Evolutionary conservation across 2,888 invertebrate genomes (phyloP).

Genomic region (Cephus spinipes): DNA sequence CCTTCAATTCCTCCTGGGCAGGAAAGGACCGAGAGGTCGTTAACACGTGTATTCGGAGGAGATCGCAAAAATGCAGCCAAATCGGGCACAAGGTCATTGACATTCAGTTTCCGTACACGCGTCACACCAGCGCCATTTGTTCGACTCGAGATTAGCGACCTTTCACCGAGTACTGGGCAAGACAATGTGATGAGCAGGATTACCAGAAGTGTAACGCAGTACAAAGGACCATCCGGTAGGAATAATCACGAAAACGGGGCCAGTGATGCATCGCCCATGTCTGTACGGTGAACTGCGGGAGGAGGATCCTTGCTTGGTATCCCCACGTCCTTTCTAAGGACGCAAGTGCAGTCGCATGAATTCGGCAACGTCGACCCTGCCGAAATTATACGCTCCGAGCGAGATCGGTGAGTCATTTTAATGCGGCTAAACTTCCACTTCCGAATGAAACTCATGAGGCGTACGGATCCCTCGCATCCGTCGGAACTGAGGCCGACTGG

Average conservation of each 20-base stretch:
- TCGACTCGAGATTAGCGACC: slow-evolving; percentile 7
- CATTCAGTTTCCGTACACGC: slow-evolving; percentile 35
- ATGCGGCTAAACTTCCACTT: slow-evolving; percentile 56
- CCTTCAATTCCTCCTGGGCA: too few species aligned
- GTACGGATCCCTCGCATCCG: slow-evolving; percentile 39
- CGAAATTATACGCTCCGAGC: not conserved
- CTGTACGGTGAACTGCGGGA: too few species aligned
- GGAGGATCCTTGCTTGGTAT: too few species aligned
- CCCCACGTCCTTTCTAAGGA: too few species aligned
- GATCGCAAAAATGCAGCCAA: slow-evolving; percentile 11
- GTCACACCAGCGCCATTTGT: slow-evolving; percentile 25
- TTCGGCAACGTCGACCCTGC: too few species aligned
- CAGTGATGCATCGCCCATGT: too few species aligned
- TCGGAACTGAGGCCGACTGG: slow-evolving; percentile 57
- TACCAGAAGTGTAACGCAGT: too few species aligned
- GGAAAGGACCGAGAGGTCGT: slow-evolving; percentile 20
- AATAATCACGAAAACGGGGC: too few species aligned
- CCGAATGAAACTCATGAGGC: slow-evolving; percentile 50
- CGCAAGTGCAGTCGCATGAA: too few species aligned
- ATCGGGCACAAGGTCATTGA: slow-evolving; percentile 46
- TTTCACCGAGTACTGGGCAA: not conserved
- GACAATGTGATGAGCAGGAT: too few species aligned
- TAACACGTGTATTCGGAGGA: slow-evolving; percentile 16
- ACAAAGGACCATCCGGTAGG: too few species aligned
- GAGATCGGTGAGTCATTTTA: slow-evolving; percentile 37